These are phyloP conservation scores for Embidobia sp. DNA, from an alignment of 2,888 invertebrate species.

Conservation along the genomic window DNA sequence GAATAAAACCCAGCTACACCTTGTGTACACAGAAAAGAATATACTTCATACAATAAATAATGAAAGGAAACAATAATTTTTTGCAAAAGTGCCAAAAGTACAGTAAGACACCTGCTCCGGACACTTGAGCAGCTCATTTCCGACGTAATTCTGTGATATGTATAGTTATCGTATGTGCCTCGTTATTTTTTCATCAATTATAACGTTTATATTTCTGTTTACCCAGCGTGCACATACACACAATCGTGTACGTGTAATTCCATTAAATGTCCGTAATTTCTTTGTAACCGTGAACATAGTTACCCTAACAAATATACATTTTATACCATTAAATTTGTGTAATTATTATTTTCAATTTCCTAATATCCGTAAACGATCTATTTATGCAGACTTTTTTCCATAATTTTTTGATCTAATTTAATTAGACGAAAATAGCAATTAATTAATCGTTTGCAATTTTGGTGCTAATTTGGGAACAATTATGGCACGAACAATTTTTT, in stretches of 20 bases:
- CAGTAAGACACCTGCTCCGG: slow-evolving; percentile 36
- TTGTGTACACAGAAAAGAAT: slow-evolving; percentile 27
- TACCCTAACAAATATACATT: slow-evolving; percentile 68
- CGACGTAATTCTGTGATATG: slow-evolving; percentile 60
- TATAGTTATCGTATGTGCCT: slow-evolving; percentile 60
- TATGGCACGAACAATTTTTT: neutral
- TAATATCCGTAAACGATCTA: no score
- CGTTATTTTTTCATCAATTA: slow-evolving; percentile 44
- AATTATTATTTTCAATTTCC: no score
- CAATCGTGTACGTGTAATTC: slow-evolving; percentile 40
- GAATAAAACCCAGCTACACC: slow-evolving; percentile 20
- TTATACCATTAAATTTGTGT: slow-evolving; percentile 47
- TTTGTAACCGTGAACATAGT: slow-evolving; percentile 68
- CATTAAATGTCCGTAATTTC: slow-evolving; percentile 45
- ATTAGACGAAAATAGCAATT: no score
- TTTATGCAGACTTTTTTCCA: no score
- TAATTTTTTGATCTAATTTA: no score
- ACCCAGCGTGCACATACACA: slow-evolving; percentile 26
- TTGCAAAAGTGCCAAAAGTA: slow-evolving; percentile 60
- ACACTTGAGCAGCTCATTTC: slow-evolving; percentile 55
- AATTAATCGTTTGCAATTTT: no score
- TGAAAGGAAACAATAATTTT: slow-evolving; percentile 27
- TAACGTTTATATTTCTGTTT: slow-evolving; percentile 27
- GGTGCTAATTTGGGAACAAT: no score
- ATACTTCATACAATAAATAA: slow-evolving; percentile 18